phyloP scores from a whole-genome alignment of 2,797 vertebrate genomes.

The Hoplostethus atlanticus region DNA sequence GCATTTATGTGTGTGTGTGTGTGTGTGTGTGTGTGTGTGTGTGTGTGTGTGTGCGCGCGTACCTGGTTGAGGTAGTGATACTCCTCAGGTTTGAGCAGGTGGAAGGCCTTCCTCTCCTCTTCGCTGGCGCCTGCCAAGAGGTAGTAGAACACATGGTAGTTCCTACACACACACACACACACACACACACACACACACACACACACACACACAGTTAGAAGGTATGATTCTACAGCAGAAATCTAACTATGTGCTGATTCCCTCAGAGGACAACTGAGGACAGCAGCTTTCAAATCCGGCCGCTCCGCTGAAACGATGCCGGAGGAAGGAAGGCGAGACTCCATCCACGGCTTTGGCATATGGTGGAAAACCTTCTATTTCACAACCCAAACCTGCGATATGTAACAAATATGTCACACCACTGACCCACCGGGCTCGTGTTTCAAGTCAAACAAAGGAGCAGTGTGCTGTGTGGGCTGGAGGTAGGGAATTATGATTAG shows the following conservation, averaged over 20 bases:
- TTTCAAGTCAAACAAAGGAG: constrained; percentile 43
- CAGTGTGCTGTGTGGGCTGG: constrained; percentile 30
- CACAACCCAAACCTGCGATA: constrained; percentile 23
- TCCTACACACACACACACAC: constrained; percentile 78
- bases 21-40: background rate
- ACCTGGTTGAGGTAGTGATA: constrained; percentile 97
- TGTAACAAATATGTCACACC: constrained; percentile 30
- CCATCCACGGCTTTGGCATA: background rate
- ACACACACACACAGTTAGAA: background rate
- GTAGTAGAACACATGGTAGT: constrained; percentile 88
- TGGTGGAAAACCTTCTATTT: background rate
- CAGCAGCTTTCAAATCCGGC: background rate
- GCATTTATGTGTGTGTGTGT: background rate
- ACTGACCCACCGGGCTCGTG: background rate
- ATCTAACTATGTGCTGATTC: background rate
- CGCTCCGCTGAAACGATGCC: background rate
- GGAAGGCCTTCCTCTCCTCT: constrained; percentile 91
- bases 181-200: no score
- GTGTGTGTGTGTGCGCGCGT: constrained; percentile 15
- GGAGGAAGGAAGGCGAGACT: background rate
- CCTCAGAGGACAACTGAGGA: constrained; percentile 24
- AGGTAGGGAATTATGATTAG: constrained; percentile 39
- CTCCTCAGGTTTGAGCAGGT: constrained; percentile 91
- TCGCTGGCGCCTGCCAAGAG: constrained; percentile 92
- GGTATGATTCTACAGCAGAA: background rate